These are phyloP conservation scores for Hycleus phaleratus DNA, from an alignment of 1,140 invertebrate genomes.

Conservation along the genomic window DNA sequence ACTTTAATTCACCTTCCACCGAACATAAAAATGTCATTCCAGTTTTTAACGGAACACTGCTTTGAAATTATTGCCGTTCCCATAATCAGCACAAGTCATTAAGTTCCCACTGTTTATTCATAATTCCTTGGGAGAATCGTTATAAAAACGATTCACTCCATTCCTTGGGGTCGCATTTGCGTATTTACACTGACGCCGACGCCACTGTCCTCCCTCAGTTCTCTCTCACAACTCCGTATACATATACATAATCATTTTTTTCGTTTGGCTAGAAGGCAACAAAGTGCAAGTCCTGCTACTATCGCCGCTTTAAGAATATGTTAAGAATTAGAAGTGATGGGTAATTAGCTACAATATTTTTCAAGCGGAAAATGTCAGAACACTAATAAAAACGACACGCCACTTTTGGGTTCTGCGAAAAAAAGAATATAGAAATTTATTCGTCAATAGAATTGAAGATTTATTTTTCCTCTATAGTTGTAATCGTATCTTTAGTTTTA, in stretches of 20 bases:
- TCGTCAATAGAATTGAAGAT: no score
- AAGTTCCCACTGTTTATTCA: slow-evolving; percentile 40
- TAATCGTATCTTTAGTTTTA: no score
- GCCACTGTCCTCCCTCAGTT: not conserved
- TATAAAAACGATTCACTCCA: slow-evolving; percentile 25
- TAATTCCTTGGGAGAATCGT: slow-evolving; percentile 30
- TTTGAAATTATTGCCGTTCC: slow-evolving; percentile 38
- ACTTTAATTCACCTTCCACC: slow-evolving; percentile 21
- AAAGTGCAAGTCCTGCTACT: slow-evolving; percentile 17
- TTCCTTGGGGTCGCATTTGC: slow-evolving; percentile 17
- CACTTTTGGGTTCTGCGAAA: slow-evolving; percentile 21
- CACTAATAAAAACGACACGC: slow-evolving; percentile 47
- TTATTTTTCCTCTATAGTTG: no score
- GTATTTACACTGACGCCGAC: slow-evolving; percentile 16
- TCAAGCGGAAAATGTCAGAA: slow-evolving; percentile 44
- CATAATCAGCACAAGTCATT: slow-evolving; percentile 41
- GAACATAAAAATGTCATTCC: slow-evolving; percentile 33
- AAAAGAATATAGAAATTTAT: slow-evolving; percentile 22
- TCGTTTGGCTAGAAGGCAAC: not conserved
- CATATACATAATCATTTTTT: not conserved
- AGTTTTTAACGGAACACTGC: slow-evolving; percentile 38
- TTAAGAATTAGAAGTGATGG: slow-evolving; percentile 37
- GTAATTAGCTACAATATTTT: slow-evolving; percentile 41
- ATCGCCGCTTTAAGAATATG: slow-evolving; percentile 13
- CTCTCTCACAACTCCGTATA: not conserved